These are phyloP conservation scores for Anadara kagoshimensis DNA, from an alignment of 1,140 invertebrate genomes.

Conservation along the genomic window DNA sequence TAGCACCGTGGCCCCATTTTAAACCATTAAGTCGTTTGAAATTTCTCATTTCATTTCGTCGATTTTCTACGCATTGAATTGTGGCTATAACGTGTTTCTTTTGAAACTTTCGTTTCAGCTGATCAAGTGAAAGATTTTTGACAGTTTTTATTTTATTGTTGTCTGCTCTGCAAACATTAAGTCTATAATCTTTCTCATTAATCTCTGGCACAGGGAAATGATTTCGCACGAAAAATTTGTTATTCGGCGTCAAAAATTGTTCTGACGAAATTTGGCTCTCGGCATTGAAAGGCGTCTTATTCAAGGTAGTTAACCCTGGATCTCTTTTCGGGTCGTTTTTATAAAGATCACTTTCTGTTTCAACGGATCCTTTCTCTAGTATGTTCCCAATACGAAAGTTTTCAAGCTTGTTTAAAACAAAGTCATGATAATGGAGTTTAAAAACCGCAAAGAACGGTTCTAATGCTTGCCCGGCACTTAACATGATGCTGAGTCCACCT, in stretches of 20 bases:
- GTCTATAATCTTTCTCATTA: slow-evolving; percentile 80
- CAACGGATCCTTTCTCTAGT: slow-evolving; percentile 75
- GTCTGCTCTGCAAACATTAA: slow-evolving; percentile 79
- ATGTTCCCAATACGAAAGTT: slow-evolving; percentile 89
- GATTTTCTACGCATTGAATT: slow-evolving; percentile 96
- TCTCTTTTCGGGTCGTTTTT: slow-evolving; percentile 87
- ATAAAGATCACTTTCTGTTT: slow-evolving; percentile 86
- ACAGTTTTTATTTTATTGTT: slow-evolving; percentile 15
- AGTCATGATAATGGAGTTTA: slow-evolving; percentile 90
- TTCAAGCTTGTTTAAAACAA: slow-evolving; percentile 80
- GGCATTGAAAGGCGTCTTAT: slow-evolving; percentile 94
- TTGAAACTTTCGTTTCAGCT: slow-evolving; percentile 84
- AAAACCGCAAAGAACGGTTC: slow-evolving; percentile 98
- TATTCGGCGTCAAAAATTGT: slow-evolving; percentile 90
- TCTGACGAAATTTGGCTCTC: slow-evolving; percentile 91
- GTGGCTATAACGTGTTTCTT: slow-evolving; percentile 85
- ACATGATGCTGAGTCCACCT: slow-evolving; percentile 87
- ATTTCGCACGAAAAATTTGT: slow-evolving; percentile 97
- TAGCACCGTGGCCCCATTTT: slow-evolving; percentile 90
- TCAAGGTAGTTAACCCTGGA: slow-evolving; percentile 81
- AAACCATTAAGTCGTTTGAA: slow-evolving; percentile 90
- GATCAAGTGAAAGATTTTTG: slow-evolving; percentile 78
- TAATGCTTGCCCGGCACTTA: slow-evolving; percentile 87
- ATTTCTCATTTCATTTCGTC: slow-evolving; percentile 90
- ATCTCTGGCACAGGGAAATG: slow-evolving; percentile 89